Base-by-base conservation (phyloP, 2,888 invertebrate genomes). In the Blastobasis adustella region DNA sequence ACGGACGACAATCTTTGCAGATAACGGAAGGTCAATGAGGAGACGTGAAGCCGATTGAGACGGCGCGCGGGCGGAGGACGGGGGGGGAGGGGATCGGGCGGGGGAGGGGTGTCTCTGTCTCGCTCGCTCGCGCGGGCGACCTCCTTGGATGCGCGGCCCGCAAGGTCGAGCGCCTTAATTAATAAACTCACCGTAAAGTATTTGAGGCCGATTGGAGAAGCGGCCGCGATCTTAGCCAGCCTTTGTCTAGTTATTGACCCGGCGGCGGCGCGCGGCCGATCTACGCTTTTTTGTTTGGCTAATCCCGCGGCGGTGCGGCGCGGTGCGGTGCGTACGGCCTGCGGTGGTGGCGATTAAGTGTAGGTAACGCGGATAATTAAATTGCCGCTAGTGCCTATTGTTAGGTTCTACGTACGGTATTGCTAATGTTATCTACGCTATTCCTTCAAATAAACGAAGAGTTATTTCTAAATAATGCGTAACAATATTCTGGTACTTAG, bases 151-250 rank as follows among this genome's bases (percentile, higher is more conserved):
- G 86, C 76, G 82, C 86, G 81, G 81, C 83, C 76, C 79, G 83
- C 87, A 87, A 86, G 88, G 87, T 86, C 87, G 88, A 82, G 77
- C 75, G 85, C 82, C 81, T 86, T 88, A 88, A 88, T 88, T 88
- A 88, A 88, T 88, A 87, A 88, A 87, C 86, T 82, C 85, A 82
- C 81, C 82, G 85, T 87, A 82, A 86, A 87, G 83, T 85, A 87
- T 88, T 85, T 85, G 86, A 87, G 83, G 82, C 82, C 84, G 86
- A 86, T 86, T 75, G 69, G 82, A 80, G 82, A 78, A 74, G 70
- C 81, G 79, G 79, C 80, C 82, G 80, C 82, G 79, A 84, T 84
- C 82, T 82, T 78, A 78, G 73, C 75, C 77, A 77, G 80, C 78
- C 84, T 85, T 86, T 87, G 86, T 86, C 85, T 87, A 83, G 79